A percentile compares a stretch with the other conserved stretches of the same genome.
These are phyloP conservation scores for Ptychochromis oligacanthus DNA, from an alignment of 2,113 vertebrate species.

Conservation along the genomic window DNA sequence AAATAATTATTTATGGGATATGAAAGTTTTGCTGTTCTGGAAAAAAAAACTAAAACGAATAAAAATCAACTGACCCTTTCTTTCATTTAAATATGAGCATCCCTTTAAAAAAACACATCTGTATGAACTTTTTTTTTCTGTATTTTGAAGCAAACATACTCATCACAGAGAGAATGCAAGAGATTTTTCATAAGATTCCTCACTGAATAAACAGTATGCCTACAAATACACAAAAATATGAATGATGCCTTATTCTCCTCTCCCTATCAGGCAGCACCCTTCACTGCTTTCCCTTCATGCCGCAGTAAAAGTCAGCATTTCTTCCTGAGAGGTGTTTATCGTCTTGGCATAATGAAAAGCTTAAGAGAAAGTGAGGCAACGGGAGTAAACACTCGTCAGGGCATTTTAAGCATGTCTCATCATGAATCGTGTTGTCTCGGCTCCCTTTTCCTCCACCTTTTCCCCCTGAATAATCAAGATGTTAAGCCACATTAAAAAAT, in stretches of 20 bases:
- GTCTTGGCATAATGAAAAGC: slow-evolving; percentile 78
- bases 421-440: slow-evolving; percentile 61
- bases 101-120: neutral
- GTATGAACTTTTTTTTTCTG: neutral
- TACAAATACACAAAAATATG: slow-evolving; percentile 40
- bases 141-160: neutral
- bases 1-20: neutral
- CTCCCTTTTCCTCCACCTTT: slow-evolving; percentile 53
- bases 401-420: slow-evolving; percentile 77
- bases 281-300: slow-evolving; percentile 39
- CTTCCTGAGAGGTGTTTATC: slow-evolving; percentile 71
- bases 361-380: slow-evolving; percentile 76
- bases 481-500: slow-evolving; percentile 99
- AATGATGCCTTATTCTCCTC: slow-evolving; percentile 14
- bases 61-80: neutral
- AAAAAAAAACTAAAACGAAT: neutral
- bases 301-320: slow-evolving; percentile 54
- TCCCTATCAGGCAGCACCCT: slow-evolving; percentile 26
- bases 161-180: neutral
- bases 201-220: slow-evolving; percentile 18
- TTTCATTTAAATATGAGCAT: neutral
- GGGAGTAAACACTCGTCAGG: slow-evolving; percentile 75
- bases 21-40: neutral
- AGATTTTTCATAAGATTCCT: slow-evolving; percentile 8
- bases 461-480: slow-evolving; percentile 88